Evolutionary conservation across 2,888 invertebrate species (phyloP), one percentile per base, ranked within the genome.

Genomic region (Drosophila flavopinicola): DNA sequence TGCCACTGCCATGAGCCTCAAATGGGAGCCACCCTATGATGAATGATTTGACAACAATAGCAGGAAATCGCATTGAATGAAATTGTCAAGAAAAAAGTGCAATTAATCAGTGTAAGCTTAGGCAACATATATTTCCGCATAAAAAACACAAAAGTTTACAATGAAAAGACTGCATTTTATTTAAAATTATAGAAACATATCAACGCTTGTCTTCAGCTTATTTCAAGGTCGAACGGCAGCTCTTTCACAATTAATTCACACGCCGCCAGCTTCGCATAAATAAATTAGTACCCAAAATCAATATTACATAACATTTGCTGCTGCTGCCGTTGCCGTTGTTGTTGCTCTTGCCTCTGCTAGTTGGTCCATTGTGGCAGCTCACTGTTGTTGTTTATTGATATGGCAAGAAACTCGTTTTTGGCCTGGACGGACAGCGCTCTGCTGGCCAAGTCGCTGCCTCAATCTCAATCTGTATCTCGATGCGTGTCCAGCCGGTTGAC

Each of bases 401-500:
- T 68, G 57, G 29, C 56, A 30, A 52, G 61, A 79, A 82, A 86
- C 80, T 27, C 15, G 80, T 82, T 82, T 80, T 39, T 58, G 60
- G 33, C 25, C 24, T 11, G 58, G 33, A 33, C 57, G 58, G 33
- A 33, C 57, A 27, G 58, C 35, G 66, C 48, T 59, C 66, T 58
- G 33, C 38, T 10, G 30, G 15, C 30, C 13, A 15, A 20, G 20
- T 44, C 48, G 32, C 29, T 10, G 25, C 5, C 29, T 47, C 15
- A 37, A 24, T 41, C 53, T 39, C 35, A 38, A 53, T 41, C 27
- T 32, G 38, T 20, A 60, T 66, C 61, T 54, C 66, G 41, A 58
- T 86, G 84, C 86, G 77, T 82, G 74, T 49, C 41, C 76, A 74
- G 78, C 82, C 73, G 80, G 84, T 86, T 79, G 71, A 45, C 30